These are phyloP conservation scores for Oncorhynchus keta DNA, from an alignment of 2,113 vertebrate species.

Conservation along the genomic window DNA sequence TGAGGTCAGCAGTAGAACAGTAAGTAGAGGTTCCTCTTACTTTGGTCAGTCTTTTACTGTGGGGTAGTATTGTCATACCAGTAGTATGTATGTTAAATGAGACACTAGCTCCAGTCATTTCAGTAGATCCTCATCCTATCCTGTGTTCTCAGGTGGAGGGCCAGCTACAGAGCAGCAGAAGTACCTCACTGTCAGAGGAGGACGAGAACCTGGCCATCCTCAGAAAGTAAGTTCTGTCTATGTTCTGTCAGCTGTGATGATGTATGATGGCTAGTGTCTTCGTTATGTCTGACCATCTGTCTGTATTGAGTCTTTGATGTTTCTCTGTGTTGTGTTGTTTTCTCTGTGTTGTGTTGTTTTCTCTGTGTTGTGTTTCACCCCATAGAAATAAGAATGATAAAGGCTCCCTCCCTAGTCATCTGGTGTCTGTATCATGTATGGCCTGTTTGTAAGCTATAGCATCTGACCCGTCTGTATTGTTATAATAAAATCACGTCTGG, in stretches of 20 bases:
- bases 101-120: background rate
- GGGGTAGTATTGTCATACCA: no score
- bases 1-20: conserved; percentile 77
- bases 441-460: background rate
- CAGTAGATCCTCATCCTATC: background rate
- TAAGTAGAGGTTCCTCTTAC: conserved; percentile 49
- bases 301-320: background rate
- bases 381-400: no score
- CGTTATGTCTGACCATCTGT: conserved; percentile 1
- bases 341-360: no score
- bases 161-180: conserved; percentile 73
- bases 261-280: no score
- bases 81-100: background rate
- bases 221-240: conserved; percentile 78
- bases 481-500: no score
- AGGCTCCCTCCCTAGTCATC: no score
- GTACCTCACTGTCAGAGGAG: conserved; percentile 84
- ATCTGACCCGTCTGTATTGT: no score
- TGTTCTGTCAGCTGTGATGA: no score
- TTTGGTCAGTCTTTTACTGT: no score
- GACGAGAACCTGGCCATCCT: conserved; percentile 93
- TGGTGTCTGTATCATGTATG: background rate
- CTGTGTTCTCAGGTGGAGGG: conserved; percentile 70
- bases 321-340: no score
- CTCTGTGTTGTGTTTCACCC: no score